Evolutionary conservation across 2,888 invertebrate genomes (phyloP).

Genomic region (Agriotes lineatus): DNA sequence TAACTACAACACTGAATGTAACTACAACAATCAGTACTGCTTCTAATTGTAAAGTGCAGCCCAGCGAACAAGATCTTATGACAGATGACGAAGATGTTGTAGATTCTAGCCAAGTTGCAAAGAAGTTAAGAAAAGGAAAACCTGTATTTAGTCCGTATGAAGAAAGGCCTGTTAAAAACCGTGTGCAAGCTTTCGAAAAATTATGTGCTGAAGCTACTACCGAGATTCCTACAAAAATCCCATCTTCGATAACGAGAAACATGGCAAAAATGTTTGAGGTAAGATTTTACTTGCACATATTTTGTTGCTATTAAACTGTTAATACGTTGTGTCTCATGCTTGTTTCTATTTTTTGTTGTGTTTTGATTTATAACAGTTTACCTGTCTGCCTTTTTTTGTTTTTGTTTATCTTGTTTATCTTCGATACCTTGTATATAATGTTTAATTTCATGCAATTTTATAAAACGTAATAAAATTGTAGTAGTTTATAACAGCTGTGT

Average conservation of each 20-base stretch:
- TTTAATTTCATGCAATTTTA: no score
- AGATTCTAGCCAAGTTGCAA: conserved; percentile 19
- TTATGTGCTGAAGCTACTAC: conserved; percentile 46
- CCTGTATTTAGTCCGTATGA: conserved; percentile 70
- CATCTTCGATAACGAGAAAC: conserved; percentile 65
- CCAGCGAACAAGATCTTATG: conserved; percentile 45
- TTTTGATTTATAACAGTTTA: no score
- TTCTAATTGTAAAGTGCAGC: conserved; percentile 3
- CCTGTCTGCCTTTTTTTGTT: no score
- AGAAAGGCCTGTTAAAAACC: conserved; percentile 72
- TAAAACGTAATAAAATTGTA: no score
- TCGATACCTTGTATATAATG: no score
- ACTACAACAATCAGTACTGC: conserved; percentile 31
- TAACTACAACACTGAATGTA: conserved; percentile 5
- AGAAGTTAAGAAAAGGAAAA: conserved; percentile 43
- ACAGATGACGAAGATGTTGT: conserved; percentile 56
- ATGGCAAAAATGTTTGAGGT: conserved; percentile 47
- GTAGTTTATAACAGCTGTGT: no score
- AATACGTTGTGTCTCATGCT: no score
- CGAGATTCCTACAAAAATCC: conserved; percentile 57
- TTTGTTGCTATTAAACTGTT: no score
- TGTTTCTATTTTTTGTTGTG: no score
- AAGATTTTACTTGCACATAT: no score
- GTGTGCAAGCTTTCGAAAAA: conserved; percentile 73
- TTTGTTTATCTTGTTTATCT: no score